phyloP scores from a whole-genome alignment of 2,113 vertebrate species.

The Rhinogobius similis region DNA sequence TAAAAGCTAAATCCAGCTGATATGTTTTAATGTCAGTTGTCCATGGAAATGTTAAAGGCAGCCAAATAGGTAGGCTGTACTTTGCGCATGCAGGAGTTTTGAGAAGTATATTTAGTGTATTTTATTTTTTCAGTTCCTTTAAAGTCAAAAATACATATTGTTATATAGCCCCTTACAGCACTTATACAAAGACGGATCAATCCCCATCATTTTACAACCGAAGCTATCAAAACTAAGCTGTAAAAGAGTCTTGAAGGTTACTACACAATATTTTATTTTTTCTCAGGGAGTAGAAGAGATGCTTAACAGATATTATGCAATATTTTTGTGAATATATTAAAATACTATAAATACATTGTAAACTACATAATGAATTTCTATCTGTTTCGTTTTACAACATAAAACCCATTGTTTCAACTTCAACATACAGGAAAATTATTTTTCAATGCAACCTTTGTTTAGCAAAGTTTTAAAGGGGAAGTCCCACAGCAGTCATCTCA shows the following conservation, averaged over 20 bases:
- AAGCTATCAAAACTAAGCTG: too few species aligned
- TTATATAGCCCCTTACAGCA: too few species aligned
- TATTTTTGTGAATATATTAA: too few species aligned
- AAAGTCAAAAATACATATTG: neutral
- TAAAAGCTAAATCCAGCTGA: neutral
- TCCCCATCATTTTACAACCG: too few species aligned
- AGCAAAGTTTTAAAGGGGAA: slow-evolving; percentile 30
- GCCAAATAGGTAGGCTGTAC: neutral
- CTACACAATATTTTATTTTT: too few species aligned
- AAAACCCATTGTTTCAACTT: neutral
- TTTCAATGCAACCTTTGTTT: neutral
- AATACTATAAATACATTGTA: too few species aligned
- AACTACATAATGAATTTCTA: too few species aligned
- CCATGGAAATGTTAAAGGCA: neutral
- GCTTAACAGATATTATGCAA: too few species aligned
- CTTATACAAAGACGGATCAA: too few species aligned
- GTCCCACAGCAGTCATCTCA: slow-evolving; percentile 19
- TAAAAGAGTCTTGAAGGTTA: too few species aligned
- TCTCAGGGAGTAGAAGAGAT: too few species aligned
- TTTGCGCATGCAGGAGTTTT: neutral
- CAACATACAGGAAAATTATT: neutral
- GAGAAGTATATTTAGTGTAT: neutral
- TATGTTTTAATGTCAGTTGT: neutral
- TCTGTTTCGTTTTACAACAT: too few species aligned
- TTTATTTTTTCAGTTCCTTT: neutral